Percentiles rank a stretch among this genome's conserved stretches.
phyloP scores from a whole-genome alignment of 1,140 invertebrate genomes.

The Argopecten irradians region DNA sequence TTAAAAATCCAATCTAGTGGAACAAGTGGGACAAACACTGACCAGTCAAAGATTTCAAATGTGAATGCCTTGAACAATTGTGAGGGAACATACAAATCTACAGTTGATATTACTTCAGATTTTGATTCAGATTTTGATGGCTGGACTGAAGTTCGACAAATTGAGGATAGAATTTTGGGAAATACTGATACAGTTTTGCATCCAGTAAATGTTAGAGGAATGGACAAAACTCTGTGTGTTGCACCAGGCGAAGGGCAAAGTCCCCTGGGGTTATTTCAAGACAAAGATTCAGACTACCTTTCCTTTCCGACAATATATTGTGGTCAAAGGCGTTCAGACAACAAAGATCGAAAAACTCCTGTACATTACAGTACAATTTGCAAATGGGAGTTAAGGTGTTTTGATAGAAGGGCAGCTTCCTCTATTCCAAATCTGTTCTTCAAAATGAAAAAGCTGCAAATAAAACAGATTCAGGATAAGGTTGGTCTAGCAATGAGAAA shows the following conservation, averaged over 20 bases:
- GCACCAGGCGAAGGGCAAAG: slow-evolving; percentile 38
- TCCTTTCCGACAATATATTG: slow-evolving; percentile 27
- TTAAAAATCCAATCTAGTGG: too few species aligned
- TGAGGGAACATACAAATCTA: background rate
- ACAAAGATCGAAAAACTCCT: background rate
- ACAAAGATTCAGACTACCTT: slow-evolving; percentile 27
- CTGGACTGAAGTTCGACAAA: background rate
- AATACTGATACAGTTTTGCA: slow-evolving; percentile 34
- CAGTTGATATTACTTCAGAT: background rate
- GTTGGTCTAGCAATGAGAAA: slow-evolving; percentile 26
- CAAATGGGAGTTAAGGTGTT: slow-evolving; percentile 29
- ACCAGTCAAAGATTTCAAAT: too few species aligned
- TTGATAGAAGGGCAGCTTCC: slow-evolving; percentile 24
- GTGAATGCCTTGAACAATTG: background rate
- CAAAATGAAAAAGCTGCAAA: slow-evolving; percentile 31
- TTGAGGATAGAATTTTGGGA: background rate
- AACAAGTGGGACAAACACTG: too few species aligned
- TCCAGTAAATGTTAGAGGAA: background rate
- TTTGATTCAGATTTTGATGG: background rate
- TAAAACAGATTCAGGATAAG: slow-evolving; percentile 26
- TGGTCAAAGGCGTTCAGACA: background rate
- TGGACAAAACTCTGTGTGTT: background rate
- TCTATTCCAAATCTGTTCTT: slow-evolving; percentile 36
- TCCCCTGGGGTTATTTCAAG: slow-evolving; percentile 29
- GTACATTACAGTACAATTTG: slow-evolving; percentile 28